phyloP scores from a whole-genome alignment of 2,113 vertebrate species.

The Urocynchramus pylzowi region DNA sequence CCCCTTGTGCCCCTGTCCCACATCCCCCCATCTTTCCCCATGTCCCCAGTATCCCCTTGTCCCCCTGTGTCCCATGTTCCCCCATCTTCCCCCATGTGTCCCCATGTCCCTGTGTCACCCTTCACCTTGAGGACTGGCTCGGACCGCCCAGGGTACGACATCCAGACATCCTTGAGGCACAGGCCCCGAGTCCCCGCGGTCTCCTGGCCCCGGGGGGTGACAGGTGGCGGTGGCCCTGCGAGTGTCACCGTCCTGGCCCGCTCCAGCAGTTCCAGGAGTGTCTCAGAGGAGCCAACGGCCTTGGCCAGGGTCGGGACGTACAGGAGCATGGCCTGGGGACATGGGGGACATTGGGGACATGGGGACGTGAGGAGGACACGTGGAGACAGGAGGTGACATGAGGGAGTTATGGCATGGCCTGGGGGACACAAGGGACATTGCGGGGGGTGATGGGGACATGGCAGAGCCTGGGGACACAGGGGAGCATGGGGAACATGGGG shows the following conservation, averaged over 20 bases:
- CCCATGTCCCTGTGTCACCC: background rate
- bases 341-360: background rate
- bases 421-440: background rate
- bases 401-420: too few relatives aligned
- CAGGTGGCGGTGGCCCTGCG: fast-evolving
- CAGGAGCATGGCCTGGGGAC: background rate
- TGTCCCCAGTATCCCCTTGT: too few relatives aligned
- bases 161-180: background rate
- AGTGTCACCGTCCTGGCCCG: fast-evolving
- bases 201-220: fast-evolving
- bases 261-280: background rate
- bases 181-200: background rate
- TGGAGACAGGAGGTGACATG: background rate
- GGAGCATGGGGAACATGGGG: too few relatives aligned
- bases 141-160: background rate
- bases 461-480: background rate
- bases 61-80: background rate
- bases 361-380: background rate
- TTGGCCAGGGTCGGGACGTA: fast-evolving
- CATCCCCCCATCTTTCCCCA: too few relatives aligned
- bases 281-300: background rate
- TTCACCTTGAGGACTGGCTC: background rate
- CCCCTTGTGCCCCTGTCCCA: too few relatives aligned
- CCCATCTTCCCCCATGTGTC: background rate
- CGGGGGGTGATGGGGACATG: too few relatives aligned